These are phyloP conservation scores for Drosophila hydei DNA, from an alignment of 1,140 invertebrate species.

Conservation along the genomic window DNA sequence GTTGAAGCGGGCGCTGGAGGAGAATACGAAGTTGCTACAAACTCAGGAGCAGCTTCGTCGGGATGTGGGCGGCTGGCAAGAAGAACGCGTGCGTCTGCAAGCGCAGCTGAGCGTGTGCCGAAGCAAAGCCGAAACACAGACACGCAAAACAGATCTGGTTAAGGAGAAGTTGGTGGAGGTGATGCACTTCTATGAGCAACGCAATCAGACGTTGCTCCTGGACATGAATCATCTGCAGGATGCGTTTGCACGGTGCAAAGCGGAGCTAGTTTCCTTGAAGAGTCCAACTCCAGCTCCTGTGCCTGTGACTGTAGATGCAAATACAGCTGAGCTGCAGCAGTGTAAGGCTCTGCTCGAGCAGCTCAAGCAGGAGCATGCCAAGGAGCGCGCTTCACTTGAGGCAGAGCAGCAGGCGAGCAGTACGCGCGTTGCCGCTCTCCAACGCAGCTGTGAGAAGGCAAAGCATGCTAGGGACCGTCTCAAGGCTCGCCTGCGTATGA, in stretches of 20 bases:
- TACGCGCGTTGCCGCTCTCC: constrained; percentile 27
- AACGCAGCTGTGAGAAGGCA: constrained; percentile 63
- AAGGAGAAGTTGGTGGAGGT: constrained; percentile 87
- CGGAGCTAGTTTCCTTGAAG: constrained; percentile 86
- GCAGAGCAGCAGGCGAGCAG: constrained; percentile 50
- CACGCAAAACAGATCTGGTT: constrained; percentile 84
- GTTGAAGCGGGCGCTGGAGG: constrained; percentile 86
- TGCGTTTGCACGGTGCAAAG: constrained; percentile 85
- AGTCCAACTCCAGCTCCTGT: constrained; percentile 52
- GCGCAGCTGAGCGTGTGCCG: constrained; percentile 78
- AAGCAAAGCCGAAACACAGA: constrained; percentile 76
- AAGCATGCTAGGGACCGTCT: constrained; percentile 73
- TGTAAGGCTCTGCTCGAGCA: constrained; percentile 87
- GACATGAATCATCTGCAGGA: constrained; percentile 86
- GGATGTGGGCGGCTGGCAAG: constrained; percentile 84
- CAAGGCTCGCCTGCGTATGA: constrained; percentile 73
- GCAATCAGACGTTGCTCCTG: constrained; percentile 86
- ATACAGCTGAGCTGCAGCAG: constrained; percentile 86
- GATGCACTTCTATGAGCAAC: constrained; percentile 86
- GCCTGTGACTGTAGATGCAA: constrained; percentile 84
- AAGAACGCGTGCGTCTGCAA: constrained; percentile 74
- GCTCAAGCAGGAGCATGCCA: constrained; percentile 86
- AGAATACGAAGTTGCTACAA: constrained; percentile 87
- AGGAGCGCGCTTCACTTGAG: constrained; percentile 82
- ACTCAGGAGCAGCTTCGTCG: constrained; percentile 85